Conservation (phyloP, 2,113 vertebrate genomes). For the Bubalus kerabau region DNA sequence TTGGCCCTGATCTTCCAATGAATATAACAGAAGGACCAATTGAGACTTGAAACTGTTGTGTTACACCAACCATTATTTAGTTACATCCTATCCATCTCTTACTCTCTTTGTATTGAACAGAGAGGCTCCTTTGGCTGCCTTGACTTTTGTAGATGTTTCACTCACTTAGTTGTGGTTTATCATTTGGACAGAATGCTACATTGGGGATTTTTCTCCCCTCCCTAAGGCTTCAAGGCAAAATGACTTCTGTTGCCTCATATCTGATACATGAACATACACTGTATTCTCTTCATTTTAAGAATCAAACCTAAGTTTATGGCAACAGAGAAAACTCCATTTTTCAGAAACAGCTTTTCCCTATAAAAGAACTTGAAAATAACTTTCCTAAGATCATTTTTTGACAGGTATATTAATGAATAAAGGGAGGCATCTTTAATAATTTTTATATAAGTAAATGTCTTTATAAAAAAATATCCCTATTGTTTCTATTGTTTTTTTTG, state of each 20-base stretch:
- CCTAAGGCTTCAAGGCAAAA: conserved; percentile 47
- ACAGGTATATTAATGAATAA: neutral
- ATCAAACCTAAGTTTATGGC: conserved; percentile 24
- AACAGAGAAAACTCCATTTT: conserved; percentile 32
- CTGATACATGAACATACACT: neutral
- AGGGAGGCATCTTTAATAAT: neutral
- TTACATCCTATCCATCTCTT: conserved; percentile 20
- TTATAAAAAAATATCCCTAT: neutral
- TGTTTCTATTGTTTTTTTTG: neutral
- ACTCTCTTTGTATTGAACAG: neutral
- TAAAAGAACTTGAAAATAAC: conserved; percentile 22
- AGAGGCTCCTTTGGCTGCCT: neutral
- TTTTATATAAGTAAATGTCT: neutral
- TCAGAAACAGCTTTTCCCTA: neutral
- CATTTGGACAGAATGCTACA: conserved; percentile 24
- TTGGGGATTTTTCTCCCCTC: conserved; percentile 44
- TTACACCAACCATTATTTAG: conserved; percentile 15
- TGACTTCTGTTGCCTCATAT: conserved; percentile 20
- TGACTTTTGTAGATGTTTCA: neutral
- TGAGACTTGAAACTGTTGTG: neutral
- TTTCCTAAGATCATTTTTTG: neutral
- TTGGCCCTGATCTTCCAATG: neutral
- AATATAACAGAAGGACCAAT: neutral
- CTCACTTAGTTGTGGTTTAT: conserved; percentile 35
- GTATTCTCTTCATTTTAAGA: conserved; percentile 7